phyloP scores from a whole-genome alignment of 2,888 invertebrate genomes.

The Ecliptopera silaceata region DNA sequence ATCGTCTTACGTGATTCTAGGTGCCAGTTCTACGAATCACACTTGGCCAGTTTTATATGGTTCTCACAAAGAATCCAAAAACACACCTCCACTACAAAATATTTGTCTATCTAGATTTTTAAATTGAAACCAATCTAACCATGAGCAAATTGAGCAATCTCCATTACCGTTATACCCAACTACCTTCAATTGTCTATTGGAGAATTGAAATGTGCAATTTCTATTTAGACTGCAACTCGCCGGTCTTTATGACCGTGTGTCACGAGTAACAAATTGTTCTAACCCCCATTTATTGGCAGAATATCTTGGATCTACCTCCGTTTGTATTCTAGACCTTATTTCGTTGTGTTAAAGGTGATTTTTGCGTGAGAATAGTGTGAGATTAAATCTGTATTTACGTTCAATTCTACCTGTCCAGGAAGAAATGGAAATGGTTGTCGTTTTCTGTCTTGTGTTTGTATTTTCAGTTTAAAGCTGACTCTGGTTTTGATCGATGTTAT shows the following conservation, averaged over 20 bases:
- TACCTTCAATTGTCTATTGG: conserved; percentile 13
- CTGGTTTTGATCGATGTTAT: conserved; percentile 36
- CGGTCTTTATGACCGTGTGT: conserved; percentile 48
- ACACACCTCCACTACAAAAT: no score
- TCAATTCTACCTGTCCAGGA: conserved; percentile 37
- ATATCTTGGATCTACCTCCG: conserved; percentile 36
- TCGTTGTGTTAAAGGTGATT: conserved; percentile 25
- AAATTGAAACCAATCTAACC: neutral
- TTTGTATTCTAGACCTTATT: conserved; percentile 31
- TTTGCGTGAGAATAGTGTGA: conserved; percentile 21
- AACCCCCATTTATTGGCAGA: conserved; percentile 59
- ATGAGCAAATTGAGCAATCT: conserved; percentile 1
- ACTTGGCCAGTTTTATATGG: no score
- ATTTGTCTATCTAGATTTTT: no score
- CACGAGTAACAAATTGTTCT: conserved; percentile 59
- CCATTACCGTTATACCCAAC: neutral
- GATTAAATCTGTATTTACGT: conserved; percentile 40
- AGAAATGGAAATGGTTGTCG: conserved; percentile 39
- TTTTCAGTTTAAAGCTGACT: conserved; percentile 35
- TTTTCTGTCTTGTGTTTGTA: conserved; percentile 32
- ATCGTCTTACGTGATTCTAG: no score
- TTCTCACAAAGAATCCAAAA: no score
- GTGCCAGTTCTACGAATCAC: no score
- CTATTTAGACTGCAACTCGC: conserved; percentile 24
- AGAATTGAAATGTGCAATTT: conserved; percentile 31